Evolutionary conservation across 2,888 invertebrate genomes (phyloP), one percentile per base, ranked within the genome.

Genomic region (Agriopis aurantiaria): DNA sequence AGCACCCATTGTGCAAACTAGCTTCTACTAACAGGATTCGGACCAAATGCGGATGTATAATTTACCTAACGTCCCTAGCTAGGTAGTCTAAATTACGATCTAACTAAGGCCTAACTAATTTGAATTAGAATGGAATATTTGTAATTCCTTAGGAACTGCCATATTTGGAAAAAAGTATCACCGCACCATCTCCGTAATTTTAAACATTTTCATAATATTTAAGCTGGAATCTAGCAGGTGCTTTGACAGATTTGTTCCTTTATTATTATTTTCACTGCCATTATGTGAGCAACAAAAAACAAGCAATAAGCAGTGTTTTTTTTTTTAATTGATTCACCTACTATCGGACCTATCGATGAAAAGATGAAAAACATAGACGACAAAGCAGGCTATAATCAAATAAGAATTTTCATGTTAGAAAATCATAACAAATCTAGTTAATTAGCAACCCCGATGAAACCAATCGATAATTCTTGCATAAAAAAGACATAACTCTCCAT

Each of bases 1-100:
- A 14, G 58, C 65, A 59, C 58, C 66, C 56, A 68, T 75, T 73
- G 63, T 70, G 41, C 17, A 11, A 52, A 65, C 52, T 58, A 40
- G 51, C 48, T 66, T 63, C 17, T 52, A 65, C 69, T 57, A 66
- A 62, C 70, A 63, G 66, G 58, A 62, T 62, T 63, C 49, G 66
- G 66, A 55, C 70, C 53, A 59, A 66, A 49, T 48, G 8, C 55
- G 63, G 65, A 62, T 62, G 62, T 58, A 66, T 70, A 69, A 69
- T 65, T 69, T 65, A 66, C 59, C 40, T 43, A 61, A 12, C 12
- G 40, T 52, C 61, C 52, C 69, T 58, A 60, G 40, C 57, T 57
- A 33, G 59, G 23, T 17, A 56, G 33, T 56, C 14, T 56, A 51
- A 57, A 62, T 63, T 57, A 61, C 51, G 41, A 57, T 57, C 49